These are phyloP conservation scores for Trissolcus brochymenae DNA, from an alignment of 2,888 invertebrate species.

Conservation along the genomic window DNA sequence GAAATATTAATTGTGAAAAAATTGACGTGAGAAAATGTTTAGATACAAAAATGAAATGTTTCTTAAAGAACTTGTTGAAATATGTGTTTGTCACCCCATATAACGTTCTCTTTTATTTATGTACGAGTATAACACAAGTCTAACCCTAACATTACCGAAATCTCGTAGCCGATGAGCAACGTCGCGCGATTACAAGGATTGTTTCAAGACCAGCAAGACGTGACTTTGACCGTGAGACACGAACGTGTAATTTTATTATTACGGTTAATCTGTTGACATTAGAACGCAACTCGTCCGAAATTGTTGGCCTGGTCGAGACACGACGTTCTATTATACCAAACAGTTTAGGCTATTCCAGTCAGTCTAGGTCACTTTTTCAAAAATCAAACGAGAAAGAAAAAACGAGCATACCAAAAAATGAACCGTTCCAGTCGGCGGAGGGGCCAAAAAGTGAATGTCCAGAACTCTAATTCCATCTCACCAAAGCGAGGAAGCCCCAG, in stretches of 20 bases:
- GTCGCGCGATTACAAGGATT: slow-evolving; percentile 67
- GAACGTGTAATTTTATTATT: slow-evolving; percentile 76
- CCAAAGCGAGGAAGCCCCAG: slow-evolving; percentile 11
- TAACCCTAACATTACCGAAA: slow-evolving; percentile 76
- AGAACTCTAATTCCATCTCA: slow-evolving; percentile 17
- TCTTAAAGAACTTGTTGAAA: neutral
- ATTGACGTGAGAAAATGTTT: no score
- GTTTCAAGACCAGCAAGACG: slow-evolving; percentile 63
- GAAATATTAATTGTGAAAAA: no score
- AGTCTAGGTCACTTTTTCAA: slow-evolving; percentile 15
- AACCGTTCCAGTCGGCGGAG: neutral
- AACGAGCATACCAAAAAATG: neutral
- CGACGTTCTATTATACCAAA: slow-evolving; percentile 72
- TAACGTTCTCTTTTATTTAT: slow-evolving; percentile 12
- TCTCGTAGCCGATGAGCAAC: slow-evolving; percentile 56
- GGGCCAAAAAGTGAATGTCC: slow-evolving; percentile 3
- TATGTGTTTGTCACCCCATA: slow-evolving; percentile 26
- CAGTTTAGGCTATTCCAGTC: slow-evolving; percentile 69
- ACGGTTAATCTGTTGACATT: slow-evolving; percentile 77
- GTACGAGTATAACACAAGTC: slow-evolving; percentile 54
- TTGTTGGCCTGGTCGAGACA: slow-evolving; percentile 62
- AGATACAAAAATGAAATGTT: no score
- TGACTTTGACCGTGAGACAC: slow-evolving; percentile 65
- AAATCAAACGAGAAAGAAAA: neutral
- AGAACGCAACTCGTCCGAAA: slow-evolving; percentile 66